Base-by-base conservation (phyloP, 2,113 vertebrate genomes). In the Neodontobutis hainanensis region DNA sequence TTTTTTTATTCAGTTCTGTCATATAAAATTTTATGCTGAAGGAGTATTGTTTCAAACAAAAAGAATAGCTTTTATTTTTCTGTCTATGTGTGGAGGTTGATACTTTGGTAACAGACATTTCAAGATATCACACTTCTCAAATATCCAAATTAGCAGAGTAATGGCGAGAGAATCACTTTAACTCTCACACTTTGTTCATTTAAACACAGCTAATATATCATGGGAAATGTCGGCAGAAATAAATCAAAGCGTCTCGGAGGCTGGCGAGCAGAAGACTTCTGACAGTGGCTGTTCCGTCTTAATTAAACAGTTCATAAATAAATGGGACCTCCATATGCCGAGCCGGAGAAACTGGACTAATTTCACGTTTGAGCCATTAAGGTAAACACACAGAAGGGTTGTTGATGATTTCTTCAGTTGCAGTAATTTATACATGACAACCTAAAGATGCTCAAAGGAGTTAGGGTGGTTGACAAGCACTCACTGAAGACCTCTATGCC, bases 231-330 rank as follows among this genome's bases (percentile, higher is more conserved):
- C 79, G 75, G 38, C 32, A 51, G 72, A 82, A 85, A 87, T 71
- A 75, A 78, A 86, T 83, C 77, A 66, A 51, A 56, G 61, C n/a
- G 5, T 71, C 56, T 38, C 34, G 44, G 57, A 63, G 51, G 86
- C 40, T 48, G 56, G 75, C 44, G 77, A 68, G 32, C 71, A 44
- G 53, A 34, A 51, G 59, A 65, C 68, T 77, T 74, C 58, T 68
- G 56, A 69, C 57, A 66, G 79, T 70, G 77, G 68, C 71, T 38
- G 44, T 69, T 87, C 65, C 66, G 43, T 85, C 81, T 81, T 85
- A 85, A 90, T 87, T 87, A 87, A 77, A 85, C 72, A 61, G 62
- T 70, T 87, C 65, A 79, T 81, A 76, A 87, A 87, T 82, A 88
- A 82, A 70, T 68, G 65, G 62, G 62, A 70, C 56, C 47, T 68